phyloP scores from a whole-genome alignment of 1,140 invertebrate genomes.

The Daktulosphaira vitifoliae region DNA sequence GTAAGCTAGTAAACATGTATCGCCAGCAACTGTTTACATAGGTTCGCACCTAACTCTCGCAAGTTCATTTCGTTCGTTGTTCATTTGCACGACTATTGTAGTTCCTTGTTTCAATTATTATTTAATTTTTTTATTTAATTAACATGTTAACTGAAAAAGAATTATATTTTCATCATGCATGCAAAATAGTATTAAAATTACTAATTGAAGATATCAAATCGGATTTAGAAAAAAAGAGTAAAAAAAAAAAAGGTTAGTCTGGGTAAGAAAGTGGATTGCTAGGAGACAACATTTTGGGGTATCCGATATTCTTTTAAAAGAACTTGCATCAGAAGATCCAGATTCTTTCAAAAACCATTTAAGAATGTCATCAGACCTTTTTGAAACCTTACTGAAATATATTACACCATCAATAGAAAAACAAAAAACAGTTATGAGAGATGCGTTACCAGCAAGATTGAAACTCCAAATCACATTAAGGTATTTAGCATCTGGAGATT shows the following conservation, averaged over 20 bases:
- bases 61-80: conserved; percentile 5
- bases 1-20: no score
- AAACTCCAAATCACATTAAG: conserved; percentile 26
- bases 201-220: conserved; percentile 1
- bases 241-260: neutral
- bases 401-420: conserved; percentile 13
- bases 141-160: neutral
- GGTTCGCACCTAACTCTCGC: neutral
- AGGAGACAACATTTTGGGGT: conserved; percentile 3
- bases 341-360: conserved; percentile 41
- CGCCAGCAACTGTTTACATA: neutral
- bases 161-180: conserved; percentile 6
- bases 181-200: conserved; percentile 5
- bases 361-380: conserved; percentile 40
- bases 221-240: conserved; percentile 5
- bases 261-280: conserved; percentile 14
- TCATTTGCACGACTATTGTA: neutral
- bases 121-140: neutral
- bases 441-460: conserved; percentile 13
- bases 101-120: neutral
- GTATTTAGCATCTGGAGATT: conserved; percentile 35
- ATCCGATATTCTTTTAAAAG: conserved; percentile 10
- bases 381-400: conserved; percentile 40
- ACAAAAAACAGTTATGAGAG: conserved; percentile 21
- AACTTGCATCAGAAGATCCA: conserved; percentile 1